Evolutionary conservation across 2,797 vertebrate species (phyloP).

Genomic region (Scyliorhinus canicula): DNA sequence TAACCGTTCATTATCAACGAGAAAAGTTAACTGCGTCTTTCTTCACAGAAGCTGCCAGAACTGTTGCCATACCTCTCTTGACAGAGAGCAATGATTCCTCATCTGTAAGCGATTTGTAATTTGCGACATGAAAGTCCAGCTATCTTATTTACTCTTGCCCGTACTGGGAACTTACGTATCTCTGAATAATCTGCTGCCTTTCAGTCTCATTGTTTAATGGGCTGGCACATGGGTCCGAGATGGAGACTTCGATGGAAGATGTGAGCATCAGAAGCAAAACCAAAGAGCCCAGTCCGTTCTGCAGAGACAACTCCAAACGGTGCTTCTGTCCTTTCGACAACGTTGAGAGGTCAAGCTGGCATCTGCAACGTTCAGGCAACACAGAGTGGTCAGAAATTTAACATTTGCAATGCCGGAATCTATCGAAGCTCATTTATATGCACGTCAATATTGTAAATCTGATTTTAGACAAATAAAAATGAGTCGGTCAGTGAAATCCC

Average conservation of each 20-base stretch:
- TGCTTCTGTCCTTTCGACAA: conserved; percentile 64
- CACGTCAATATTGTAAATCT: neutral
- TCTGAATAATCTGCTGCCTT: conserved; percentile 59
- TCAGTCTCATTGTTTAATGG: conserved; percentile 68
- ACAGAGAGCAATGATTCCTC: neutral
- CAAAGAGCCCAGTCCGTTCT: conserved; percentile 66
- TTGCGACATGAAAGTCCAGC: neutral
- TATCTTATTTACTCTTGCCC: neutral
- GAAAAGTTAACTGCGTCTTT: neutral
- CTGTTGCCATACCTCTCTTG: neutral
- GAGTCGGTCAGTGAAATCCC: neutral
- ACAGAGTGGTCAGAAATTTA: neutral
- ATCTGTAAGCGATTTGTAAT: neutral
- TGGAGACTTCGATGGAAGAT: conserved; percentile 73
- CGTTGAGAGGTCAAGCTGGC: conserved; percentile 71
- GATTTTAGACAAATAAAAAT: neutral
- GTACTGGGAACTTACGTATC: conserved; percentile 69
- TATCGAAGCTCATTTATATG: neutral
- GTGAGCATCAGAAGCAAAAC: conserved; percentile 71
- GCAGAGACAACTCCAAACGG: conserved; percentile 68
- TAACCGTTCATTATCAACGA: neutral
- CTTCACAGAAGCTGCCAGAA: neutral
- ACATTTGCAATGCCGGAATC: neutral
- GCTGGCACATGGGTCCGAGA: conserved; percentile 73
- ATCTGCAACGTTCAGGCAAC: conserved; percentile 56